Evolutionary conservation across 2,797 vertebrate species (phyloP).

Genomic region (Parauchenoglanis ngamensis): DNA sequence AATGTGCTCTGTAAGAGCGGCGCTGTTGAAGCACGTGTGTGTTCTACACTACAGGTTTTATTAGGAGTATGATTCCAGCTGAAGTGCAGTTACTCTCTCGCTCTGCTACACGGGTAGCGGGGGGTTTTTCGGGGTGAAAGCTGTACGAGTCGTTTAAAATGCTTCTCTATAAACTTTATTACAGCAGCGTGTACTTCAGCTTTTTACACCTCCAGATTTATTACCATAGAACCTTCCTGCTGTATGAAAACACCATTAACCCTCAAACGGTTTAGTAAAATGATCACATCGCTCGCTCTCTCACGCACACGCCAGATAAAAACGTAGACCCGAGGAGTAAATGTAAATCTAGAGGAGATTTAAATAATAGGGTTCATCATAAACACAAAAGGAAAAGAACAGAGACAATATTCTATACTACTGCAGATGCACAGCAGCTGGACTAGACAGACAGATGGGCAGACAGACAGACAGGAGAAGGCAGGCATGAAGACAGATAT

Average conservation of each 20-base stretch:
- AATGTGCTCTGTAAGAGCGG: neutral
- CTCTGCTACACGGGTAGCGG: neutral
- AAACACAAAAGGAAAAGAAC: neutral
- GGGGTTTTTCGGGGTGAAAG: neutral
- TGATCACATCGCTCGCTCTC: neutral
- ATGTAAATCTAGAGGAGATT: neutral
- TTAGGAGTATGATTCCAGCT: neutral
- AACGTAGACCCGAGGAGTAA: neutral
- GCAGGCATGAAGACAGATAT: too few species aligned
- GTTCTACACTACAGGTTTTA: neutral
- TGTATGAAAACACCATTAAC: neutral
- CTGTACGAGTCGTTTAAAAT: neutral
- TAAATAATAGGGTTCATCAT: neutral
- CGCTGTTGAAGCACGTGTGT: neutral
- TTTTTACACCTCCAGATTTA: neutral
- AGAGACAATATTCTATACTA: neutral
- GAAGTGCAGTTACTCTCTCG: neutral
- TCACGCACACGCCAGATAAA: neutral
- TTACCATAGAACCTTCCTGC: neutral
- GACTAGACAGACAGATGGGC: neutral
- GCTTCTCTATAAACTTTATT: conserved; percentile 8
- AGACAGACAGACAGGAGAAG: neutral
- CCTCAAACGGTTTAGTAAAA: neutral
- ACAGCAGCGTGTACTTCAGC: neutral
- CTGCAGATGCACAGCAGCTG: neutral